Base-by-base conservation (phyloP, 1,140 invertebrate species). In the Eulimnadia texana region DNA sequence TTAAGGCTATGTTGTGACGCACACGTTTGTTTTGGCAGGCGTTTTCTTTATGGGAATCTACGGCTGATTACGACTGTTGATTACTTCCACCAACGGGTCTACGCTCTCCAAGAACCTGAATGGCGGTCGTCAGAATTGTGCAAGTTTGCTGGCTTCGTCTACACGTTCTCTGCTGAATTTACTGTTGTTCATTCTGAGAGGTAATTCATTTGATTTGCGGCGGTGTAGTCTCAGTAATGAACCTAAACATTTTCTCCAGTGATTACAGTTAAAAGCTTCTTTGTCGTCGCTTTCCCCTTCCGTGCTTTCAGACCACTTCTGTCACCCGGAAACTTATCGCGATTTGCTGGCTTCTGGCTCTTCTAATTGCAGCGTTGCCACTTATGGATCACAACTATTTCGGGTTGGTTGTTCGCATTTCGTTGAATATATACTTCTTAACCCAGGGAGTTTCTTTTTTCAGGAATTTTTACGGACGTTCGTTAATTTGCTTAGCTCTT, bases 101-200 rank as follows among this genome's bases (percentile, higher is more conserved):
- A 81, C 66, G 74, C 75, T 47, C 70, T 76, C 6, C 70, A 78
- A 65, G 78, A 79, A 65, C 67, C 70, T 23, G 53, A 66, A 13
- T 81, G 79, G 79, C 67, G 78, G 20, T 70, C 73, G 19, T 78
- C 76, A 59, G 62, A 64, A 3, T 70, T 79, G 13, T 82, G 80
- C 67, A 72, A 76, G 58, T 68, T 79, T 54, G 78, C 72, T 72
- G 83, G 83, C 13, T 81, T 84, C 65, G 69, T 84, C 42, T 81
- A 79, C 65, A 85, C 82, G 20, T 76, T 83, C 56, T 83, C 81
- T 53, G 82, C 80, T 63, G 80, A 84, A 69, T 74, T 80, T 9
- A 82, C 80, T 1, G 81, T 83, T 19, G n/a, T 70, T 83, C 47
- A 78, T 83, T 1, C 72, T 85, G 2, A 79, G 79, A 33, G 65